Evolutionary conservation across 2,888 invertebrate species (phyloP).

Genomic region (Callinectes sapidus): DNA sequence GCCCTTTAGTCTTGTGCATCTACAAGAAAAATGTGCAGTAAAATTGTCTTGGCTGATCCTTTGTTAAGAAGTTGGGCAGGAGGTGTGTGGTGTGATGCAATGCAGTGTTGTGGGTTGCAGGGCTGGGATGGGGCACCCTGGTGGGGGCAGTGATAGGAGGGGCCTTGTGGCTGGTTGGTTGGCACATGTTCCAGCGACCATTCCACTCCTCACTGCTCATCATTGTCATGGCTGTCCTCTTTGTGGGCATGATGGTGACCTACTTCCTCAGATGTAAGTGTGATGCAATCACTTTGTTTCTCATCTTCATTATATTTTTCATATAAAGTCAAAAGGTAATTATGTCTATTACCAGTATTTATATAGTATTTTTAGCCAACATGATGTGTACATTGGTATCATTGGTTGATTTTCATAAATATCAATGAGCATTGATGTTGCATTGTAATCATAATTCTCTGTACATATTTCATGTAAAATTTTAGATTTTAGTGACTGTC

Average conservation of each 20-base stretch:
- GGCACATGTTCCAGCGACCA: constrained; percentile 70
- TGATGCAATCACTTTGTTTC: neutral
- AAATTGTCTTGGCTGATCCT: too few species aligned
- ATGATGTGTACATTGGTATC: neutral
- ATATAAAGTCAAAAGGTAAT: neutral
- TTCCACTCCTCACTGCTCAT: constrained; percentile 69
- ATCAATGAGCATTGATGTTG: neutral
- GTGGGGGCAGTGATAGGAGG: constrained; percentile 68
- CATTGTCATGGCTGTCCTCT: constrained; percentile 62
- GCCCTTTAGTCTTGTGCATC: too few species aligned
- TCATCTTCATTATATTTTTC: neutral
- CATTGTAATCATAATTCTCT: neutral
- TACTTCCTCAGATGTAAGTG: constrained; percentile 72
- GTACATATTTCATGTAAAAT: constrained; percentile 13
- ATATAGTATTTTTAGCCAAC: neutral
- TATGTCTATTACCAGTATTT: neutral
- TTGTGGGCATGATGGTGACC: constrained; percentile 68
- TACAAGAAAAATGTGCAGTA: too few species aligned
- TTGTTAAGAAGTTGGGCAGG: neutral
- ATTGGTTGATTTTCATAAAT: neutral
- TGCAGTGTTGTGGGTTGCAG: constrained; percentile 46
- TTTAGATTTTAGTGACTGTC: neutral
- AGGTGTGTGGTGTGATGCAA: neutral
- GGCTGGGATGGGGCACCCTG: constrained; percentile 62
- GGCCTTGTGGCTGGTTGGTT: constrained; percentile 62